A percentile compares a stretch with the other conserved stretches of the same genome.
Conservation (phyloP, 2,888 invertebrate species). For the Ptilodon capucinus region DNA sequence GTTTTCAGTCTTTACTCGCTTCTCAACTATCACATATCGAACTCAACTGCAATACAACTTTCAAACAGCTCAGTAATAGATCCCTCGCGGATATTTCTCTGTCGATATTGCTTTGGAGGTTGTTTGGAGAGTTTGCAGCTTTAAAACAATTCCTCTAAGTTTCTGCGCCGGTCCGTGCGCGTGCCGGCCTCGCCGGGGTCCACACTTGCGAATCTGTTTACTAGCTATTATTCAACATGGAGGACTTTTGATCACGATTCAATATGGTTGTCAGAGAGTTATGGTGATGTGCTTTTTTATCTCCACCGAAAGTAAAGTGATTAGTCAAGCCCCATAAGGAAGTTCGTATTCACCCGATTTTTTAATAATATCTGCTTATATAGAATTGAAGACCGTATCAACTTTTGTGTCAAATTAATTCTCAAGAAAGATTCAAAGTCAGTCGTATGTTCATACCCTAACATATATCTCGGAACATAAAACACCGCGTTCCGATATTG, state of each 20-base stretch:
- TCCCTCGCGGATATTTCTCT: constrained; percentile 10
- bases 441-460: constrained; percentile 5
- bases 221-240: background rate
- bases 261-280: too few relatives aligned
- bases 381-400: too few relatives aligned
- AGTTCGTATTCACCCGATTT: too few relatives aligned
- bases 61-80: constrained; percentile 10
- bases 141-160: constrained; percentile 27
- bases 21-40: background rate
- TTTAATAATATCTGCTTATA: too few relatives aligned
- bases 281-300: too few relatives aligned
- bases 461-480: constrained; percentile 13
- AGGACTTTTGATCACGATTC: background rate
- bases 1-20: too few relatives aligned
- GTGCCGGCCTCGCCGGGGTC: background rate
- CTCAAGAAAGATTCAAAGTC: too few relatives aligned
- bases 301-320: too few relatives aligned
- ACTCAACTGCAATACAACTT: background rate
- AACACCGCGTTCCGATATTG: constrained; percentile 23
- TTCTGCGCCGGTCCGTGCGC: background rate
- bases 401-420: too few relatives aligned
- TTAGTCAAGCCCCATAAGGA: too few relatives aligned
- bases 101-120: constrained; percentile 13
- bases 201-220: background rate
- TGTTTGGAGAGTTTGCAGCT: constrained; percentile 20